Evolutionary conservation across 2,797 vertebrate species (phyloP).

Genomic region (Menidia menidia): DNA sequence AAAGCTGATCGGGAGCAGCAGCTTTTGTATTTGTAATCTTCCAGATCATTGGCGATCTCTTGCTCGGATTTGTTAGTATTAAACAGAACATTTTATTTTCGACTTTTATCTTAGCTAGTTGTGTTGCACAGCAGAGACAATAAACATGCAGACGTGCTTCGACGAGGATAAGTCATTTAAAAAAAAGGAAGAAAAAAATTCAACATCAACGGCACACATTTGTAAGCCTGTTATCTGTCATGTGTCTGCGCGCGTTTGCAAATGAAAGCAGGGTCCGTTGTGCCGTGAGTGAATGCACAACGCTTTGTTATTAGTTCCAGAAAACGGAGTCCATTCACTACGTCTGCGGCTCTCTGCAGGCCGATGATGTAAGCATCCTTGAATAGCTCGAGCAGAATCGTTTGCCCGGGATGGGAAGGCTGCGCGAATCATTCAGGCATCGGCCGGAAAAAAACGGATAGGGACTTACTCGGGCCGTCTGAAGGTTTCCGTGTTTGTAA

Average conservation of each 20-base stretch:
- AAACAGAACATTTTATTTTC: neutral
- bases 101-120: neutral
- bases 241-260: neutral
- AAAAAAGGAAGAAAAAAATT: neutral
- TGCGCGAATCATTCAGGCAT: constrained; percentile 4
- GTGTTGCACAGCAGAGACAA: no score
- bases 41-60: no score
- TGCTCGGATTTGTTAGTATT: no score
- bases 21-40: no score
- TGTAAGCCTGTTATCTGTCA: neutral
- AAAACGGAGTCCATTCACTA: constrained; percentile 44
- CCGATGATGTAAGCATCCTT: constrained; percentile 47
- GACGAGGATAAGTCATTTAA: no score
- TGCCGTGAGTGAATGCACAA: constrained; percentile 12
- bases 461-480: constrained; percentile 1
- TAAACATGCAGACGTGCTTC: no score
- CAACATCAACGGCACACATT: neutral
- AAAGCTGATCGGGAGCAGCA: no score
- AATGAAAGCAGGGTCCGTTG: neutral
- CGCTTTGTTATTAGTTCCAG: constrained; percentile 46
- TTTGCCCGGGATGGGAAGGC: constrained; percentile 20
- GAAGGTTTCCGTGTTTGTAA: constrained; percentile 23
- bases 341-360: constrained; percentile 18
- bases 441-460: neutral
- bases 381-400: constrained; percentile 40